Evolutionary conservation across 2,113 vertebrate genomes (phyloP).

Genomic region (Hyla sarda): DNA sequence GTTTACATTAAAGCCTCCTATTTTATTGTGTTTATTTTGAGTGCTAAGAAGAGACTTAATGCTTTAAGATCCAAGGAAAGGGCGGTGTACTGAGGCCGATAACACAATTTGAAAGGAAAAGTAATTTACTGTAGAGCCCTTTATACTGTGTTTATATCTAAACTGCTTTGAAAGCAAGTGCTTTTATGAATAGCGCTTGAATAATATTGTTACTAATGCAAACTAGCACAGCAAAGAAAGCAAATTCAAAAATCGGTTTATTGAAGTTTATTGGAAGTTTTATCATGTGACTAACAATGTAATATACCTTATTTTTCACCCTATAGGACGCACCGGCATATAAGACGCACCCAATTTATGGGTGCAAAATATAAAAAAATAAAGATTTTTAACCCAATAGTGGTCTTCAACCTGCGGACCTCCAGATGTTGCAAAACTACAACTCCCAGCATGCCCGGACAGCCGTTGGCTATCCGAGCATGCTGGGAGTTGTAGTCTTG

Average conservation of each 20-base stretch:
- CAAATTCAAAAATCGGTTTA: too few relatives aligned
- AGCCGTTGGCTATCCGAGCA: too few relatives aligned
- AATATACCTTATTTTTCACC: too few relatives aligned
- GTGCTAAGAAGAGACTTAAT: background rate
- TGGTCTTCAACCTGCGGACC: too few relatives aligned
- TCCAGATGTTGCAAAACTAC: too few relatives aligned
- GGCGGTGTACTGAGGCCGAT: constrained; percentile 3
- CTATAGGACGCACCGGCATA: too few relatives aligned
- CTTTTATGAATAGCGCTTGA: background rate
- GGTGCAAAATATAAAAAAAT: too few relatives aligned
- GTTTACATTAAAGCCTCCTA: constrained; percentile 36
- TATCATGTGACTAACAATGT: background rate
- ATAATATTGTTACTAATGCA: background rate
- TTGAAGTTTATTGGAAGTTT: background rate
- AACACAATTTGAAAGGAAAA: constrained; percentile 13
- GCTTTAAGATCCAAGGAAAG: background rate
- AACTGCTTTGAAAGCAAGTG: background rate
- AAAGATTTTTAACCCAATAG: too few relatives aligned
- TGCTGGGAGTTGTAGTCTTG: too few relatives aligned
- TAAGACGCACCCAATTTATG: too few relatives aligned
- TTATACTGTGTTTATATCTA: background rate
- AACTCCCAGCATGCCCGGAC: too few relatives aligned
- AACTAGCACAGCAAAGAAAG: background rate
- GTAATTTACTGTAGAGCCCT: background rate
- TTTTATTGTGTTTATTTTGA: constrained; percentile 46